Base-by-base conservation (phyloP, 2,113 vertebrate genomes). In the Alligator mississippiensis region DNA sequence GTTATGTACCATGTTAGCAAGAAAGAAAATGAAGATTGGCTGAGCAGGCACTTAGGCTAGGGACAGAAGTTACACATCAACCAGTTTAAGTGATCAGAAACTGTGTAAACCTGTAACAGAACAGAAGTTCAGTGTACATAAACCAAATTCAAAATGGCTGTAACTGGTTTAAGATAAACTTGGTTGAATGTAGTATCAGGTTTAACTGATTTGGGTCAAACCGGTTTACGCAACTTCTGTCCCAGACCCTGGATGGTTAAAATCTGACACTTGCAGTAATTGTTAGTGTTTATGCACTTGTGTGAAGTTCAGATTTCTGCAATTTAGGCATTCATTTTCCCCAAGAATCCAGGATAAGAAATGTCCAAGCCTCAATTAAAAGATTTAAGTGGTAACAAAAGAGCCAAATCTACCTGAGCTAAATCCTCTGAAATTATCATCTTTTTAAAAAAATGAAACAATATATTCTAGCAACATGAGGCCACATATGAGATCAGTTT, bases 401-500 rank as follows among this genome's bases (percentile, higher is more conserved):
- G 47, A 21, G 58, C 1, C 21, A 62, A 77, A 54, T 25, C 27
- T 82, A 47, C 47, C 47, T 47, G 47, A 47, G 47, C 47, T 47
- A 47, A 47, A 47, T 47, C 47, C 47, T 47, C 47, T 47, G 47
- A 47, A 47, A 47, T 47, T 47, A 47, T 47, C 7, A 47, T 47
- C 47, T 9, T 9, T 47, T 47, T 47, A 9, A 47, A 47, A 47
- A 47, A 47, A 47, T 66, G 92, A 94, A 96, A 87, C 1, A 1
- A 62, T n/a, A 5, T 70, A 89, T 89, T 91, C 77, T 90, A 82
- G 30, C 22, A 88, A 70, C 18, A 54, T 88, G 47, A 80, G 87
- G 27, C 75, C 86, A 89, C 77, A 79, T 87, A 83, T 78, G 87
- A 96, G 85, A 84, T 94, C 84, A 93, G 85, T 85, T 92, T 91